Percentiles rank a stretch among this genome's conserved stretches.
phyloP scores from a whole-genome alignment of 2,888 invertebrate genomes.

The Epinotia bilunana region DNA sequence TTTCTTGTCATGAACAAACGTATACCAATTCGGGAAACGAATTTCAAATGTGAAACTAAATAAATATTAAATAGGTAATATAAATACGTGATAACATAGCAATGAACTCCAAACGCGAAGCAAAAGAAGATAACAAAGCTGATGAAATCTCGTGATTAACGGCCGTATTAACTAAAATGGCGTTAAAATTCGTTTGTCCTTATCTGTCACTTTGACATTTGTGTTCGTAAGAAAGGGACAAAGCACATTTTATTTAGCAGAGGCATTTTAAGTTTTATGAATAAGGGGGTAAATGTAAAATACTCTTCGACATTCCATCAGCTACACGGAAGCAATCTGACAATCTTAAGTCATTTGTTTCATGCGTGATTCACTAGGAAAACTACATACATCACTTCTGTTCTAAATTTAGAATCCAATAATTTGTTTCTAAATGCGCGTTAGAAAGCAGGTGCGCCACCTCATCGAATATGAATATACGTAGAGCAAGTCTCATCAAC shows the following conservation, averaged over 20 bases:
- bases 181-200: too few relatives aligned
- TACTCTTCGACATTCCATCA: background rate
- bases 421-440: slow-evolving; percentile 17
- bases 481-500: slow-evolving; percentile 6
- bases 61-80: background rate
- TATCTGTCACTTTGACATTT: too few relatives aligned
- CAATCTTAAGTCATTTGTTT: slow-evolving; percentile 13
- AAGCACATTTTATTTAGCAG: too few relatives aligned
- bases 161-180: too few relatives aligned
- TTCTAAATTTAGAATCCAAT: slow-evolving; percentile 33
- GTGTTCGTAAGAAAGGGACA: too few relatives aligned
- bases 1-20: background rate
- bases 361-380: slow-evolving; percentile 13
- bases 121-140: background rate
- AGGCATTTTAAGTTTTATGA: too few relatives aligned
- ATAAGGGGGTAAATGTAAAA: background rate
- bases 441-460: slow-evolving; percentile 14
- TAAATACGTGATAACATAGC: background rate
- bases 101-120: background rate
- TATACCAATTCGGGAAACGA: background rate
- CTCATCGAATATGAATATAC: slow-evolving; percentile 2
- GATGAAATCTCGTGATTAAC: background rate
- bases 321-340: background rate
- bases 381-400: slow-evolving; percentile 9
- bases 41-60: background rate